Base-by-base conservation (phyloP, 2,888 invertebrate species). In the Augiades crinisus region DNA sequence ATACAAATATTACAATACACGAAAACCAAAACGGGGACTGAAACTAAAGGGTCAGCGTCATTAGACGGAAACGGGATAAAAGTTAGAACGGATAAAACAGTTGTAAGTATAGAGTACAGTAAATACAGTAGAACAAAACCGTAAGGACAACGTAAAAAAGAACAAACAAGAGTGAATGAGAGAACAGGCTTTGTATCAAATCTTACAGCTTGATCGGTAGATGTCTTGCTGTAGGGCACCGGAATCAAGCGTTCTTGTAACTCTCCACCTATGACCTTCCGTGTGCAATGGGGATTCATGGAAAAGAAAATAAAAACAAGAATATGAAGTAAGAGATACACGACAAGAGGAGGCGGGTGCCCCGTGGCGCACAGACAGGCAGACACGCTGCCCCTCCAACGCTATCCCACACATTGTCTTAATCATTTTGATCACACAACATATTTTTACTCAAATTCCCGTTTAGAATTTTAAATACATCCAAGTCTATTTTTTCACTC, bases 121-220 rank as follows among this genome's bases (percentile, higher is more conserved):
- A 76, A 78, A 73, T 73, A 75, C 68, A 71, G 72, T 72, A 63
- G 65, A 78, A 81, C 74, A 73, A 72, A 74, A 77, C 72, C 67
- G 65, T 67, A 78, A 79, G 72, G 68, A 64, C 70, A 79, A 81
- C 76, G 69, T 70, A 81, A 78, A 78, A 72, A 65, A 72, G 76
- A 72, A 69, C 68, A 78, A 75, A 75, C 68, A 62, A 72, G 78
- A 67, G 78, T 78, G 81, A 81, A 73, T 78, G 80, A 79, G 75
- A 78, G 75, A 80, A 74, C 80, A 71, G 70, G 72, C 72, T 64
- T 74, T 75, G 67, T 70, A 60, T 66, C 65, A 75, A 73, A 74
- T 95, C 98, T 98, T 98, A 98, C 98, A 97, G 98, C 98, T 96
- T 98, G 98, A 94, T 98, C 98, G 93, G 98, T 98, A 92, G 98